These are phyloP conservation scores for Pituophis catenifer DNA, from an alignment of 2,113 vertebrate species.

Conservation along the genomic window DNA sequence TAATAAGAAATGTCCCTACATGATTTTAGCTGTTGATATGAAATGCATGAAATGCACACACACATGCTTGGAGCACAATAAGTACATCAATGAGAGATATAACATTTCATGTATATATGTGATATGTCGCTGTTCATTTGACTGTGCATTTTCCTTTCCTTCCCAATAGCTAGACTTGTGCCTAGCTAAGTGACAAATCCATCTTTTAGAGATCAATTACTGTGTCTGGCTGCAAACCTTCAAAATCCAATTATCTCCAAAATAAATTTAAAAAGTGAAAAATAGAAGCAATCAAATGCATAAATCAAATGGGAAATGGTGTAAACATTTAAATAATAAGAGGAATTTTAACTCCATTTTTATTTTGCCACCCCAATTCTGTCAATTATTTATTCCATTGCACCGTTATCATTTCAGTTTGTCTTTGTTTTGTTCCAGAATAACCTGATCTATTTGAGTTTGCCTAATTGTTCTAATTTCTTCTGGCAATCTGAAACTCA, in stretches of 20 bases:
- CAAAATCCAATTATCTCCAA: conserved; percentile 77
- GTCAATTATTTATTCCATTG: conserved; percentile 68
- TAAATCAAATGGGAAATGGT: conserved; percentile 71
- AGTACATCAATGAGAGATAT: no score
- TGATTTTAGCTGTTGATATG: conserved; percentile 19
- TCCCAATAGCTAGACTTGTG: conserved; percentile 64
- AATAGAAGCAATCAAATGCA: conserved; percentile 43
- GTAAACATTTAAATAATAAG: conserved; percentile 73
- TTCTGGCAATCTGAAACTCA: conserved; percentile 29
- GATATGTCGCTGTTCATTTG: conserved; percentile 25
- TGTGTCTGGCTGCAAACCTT: conserved; percentile 71
- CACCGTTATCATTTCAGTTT: conserved; percentile 51
- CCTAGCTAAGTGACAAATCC: conserved; percentile 72
- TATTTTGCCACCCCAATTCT: conserved; percentile 59
- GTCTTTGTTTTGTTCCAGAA: conserved; percentile 43
- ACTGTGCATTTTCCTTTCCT: conserved; percentile 45
- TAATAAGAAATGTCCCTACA: not conserved
- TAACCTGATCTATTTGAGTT: conserved; percentile 35
- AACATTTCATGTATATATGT: not conserved
- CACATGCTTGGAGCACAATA: no score
- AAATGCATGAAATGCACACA: not conserved
- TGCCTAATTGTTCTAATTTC: conserved; percentile 30
- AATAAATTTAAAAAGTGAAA: conserved; percentile 68
- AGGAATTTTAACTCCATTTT: conserved; percentile 71
- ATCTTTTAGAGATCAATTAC: conserved; percentile 77